Conservation (phyloP, 2,888 invertebrate genomes). For the Scaptomyza reducta region DNA sequence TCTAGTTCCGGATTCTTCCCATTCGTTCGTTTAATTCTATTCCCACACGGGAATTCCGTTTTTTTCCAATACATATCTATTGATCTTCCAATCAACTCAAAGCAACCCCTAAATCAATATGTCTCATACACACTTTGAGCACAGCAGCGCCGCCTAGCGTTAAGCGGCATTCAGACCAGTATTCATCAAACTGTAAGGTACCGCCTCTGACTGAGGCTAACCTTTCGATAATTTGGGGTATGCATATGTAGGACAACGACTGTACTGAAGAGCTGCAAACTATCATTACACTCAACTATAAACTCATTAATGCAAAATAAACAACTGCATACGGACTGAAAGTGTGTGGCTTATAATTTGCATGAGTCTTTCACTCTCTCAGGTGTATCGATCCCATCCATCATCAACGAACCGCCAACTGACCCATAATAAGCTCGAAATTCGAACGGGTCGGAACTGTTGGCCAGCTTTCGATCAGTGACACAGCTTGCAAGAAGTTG, state of each 20-base stretch:
- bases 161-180: constrained; percentile 36
- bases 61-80: constrained; percentile 53
- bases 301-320: constrained; percentile 75
- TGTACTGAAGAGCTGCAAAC: constrained; percentile 15
- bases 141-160: constrained; percentile 61
- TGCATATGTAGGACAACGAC: constrained; percentile 44
- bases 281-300: constrained; percentile 75
- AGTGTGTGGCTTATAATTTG: constrained; percentile 61
- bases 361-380: constrained; percentile 32
- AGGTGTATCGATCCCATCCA: constrained; percentile 30
- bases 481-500: constrained; percentile 33
- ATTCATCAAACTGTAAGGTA: constrained; percentile 49
- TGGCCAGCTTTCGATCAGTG: constrained; percentile 60
- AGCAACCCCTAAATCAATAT: constrained; percentile 75
- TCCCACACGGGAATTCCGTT: background rate
- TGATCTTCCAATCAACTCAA: constrained; percentile 68
- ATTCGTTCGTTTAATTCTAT: constrained; percentile 25
- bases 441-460: constrained; percentile 15
- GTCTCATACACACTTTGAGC: constrained; percentile 3
- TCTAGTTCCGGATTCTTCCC: background rate
- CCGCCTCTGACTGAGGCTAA: constrained; percentile 14
- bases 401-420: constrained; percentile 40
- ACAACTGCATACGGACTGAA: constrained; percentile 55
- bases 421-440: constrained; percentile 54
- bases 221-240: constrained; percentile 52